phyloP scores from a whole-genome alignment of 2,113 vertebrate species.

The Pygoscelis antarcticus region DNA sequence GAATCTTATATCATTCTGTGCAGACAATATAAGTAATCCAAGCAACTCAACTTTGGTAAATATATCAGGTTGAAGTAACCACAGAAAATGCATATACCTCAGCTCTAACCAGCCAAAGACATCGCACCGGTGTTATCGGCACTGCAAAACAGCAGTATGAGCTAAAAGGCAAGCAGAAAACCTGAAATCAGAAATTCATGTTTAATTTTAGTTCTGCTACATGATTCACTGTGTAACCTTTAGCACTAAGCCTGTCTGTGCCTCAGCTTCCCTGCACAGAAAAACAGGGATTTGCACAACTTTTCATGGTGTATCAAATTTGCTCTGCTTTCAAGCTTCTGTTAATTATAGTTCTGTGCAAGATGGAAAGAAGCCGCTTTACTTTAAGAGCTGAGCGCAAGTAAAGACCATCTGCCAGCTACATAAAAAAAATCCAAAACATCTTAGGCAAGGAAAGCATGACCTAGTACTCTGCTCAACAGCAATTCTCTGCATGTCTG shows the following conservation, averaged over 20 bases:
- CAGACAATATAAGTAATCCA: background rate
- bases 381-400: background rate
- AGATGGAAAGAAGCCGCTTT: background rate
- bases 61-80: background rate
- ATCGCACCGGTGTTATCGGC: background rate
- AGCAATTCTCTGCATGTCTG: background rate
- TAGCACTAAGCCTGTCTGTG: background rate
- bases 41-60: background rate
- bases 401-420: background rate
- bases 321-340: background rate
- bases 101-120: background rate
- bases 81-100: background rate
- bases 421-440: background rate
- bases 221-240: background rate
- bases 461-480: background rate
- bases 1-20: background rate
- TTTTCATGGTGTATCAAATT: background rate
- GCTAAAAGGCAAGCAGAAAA: background rate
- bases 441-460: background rate
- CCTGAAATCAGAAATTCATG: background rate
- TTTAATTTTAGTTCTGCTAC: background rate
- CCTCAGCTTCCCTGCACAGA: background rate
- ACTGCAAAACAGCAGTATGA: background rate
- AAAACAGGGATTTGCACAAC: background rate
- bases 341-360: background rate